Percentiles rank a stretch among this genome's conserved stretches.
Conservation (phyloP, 92 coral and sea anemone genomes). For the Umimayanthus chanpuru region DNA sequence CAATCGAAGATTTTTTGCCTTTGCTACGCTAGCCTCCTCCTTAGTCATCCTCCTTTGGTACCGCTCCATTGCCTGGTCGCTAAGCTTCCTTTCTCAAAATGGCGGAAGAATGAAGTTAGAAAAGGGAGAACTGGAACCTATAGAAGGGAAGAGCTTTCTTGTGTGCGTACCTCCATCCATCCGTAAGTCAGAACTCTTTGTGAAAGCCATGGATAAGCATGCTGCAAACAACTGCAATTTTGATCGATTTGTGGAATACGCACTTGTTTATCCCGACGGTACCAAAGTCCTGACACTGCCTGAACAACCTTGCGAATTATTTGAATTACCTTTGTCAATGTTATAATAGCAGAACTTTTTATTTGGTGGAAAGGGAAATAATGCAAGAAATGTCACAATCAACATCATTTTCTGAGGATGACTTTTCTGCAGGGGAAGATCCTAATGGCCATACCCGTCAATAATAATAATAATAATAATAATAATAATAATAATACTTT, state of each 20-base stretch:
- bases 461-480: too few relatives aligned
- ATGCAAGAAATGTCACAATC: too few relatives aligned
- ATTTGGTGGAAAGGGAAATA: neutral
- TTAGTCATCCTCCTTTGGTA: too few relatives aligned
- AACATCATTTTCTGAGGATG: too few relatives aligned
- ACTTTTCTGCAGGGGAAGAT: too few relatives aligned
- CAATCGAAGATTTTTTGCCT: too few relatives aligned
- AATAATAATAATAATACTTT: too few relatives aligned
- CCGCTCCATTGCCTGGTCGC: too few relatives aligned
- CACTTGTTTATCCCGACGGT: conserved; percentile 46
- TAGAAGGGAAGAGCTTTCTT: conserved; percentile 16
- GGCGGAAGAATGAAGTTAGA: conserved; percentile 26
- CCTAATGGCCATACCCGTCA: too few relatives aligned
- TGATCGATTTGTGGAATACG: too few relatives aligned
- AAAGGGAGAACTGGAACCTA: conserved; percentile 23
- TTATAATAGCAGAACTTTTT: conserved; percentile 24
- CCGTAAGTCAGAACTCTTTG: conserved; percentile 4
- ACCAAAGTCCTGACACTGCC: conserved; percentile 46
- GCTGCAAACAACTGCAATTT: neutral
- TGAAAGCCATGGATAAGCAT: conserved; percentile 37
- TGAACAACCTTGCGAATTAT: conserved; percentile 26
- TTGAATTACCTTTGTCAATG: conserved; percentile 16
- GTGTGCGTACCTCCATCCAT: conserved; percentile 15
- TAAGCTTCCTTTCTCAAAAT: too few relatives aligned
- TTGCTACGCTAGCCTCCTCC: too few relatives aligned